Evolutionary conservation across 2,113 vertebrate species (phyloP), one percentile per base, ranked within the genome.

Genomic region (Pangasianodon hypophthalmus): DNA sequence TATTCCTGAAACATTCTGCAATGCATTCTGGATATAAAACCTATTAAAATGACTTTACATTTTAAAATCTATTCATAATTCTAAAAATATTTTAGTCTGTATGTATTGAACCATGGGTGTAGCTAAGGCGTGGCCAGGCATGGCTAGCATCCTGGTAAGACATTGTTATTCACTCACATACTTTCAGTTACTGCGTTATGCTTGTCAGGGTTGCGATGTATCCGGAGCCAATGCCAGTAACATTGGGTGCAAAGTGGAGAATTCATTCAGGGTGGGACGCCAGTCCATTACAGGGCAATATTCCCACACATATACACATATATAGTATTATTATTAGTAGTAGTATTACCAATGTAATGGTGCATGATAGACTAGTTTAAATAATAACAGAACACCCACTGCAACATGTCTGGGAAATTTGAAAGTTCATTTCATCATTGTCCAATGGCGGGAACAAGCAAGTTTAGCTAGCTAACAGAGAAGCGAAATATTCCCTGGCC

Each of bases 61-160:
- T 50, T 50, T 2, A 48, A 79, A 87, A 58, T 71, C 44, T 73
- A 11, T 88, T 71, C 50, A 58, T 67, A 56, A 86, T 83, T 79
- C 41, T 54, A 29, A 79, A 24, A 79, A 13, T 73, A 48, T 79
- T 26, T 79, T 32, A 52, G 79, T 81, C 41, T 2, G 24, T 50
- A 46, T n/a, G 1, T 50, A 52, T 16, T 52, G 77, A n/a, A 18
- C 46, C 2, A 4, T 41, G 37, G 18, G 71, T n/a, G 48, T n/a
- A 14, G 48, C 13, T n/a, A 2, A n/a, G 77, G 14, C 26, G 26
- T 11, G 19, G 44, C 9, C 41, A 48, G 37, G 16, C 41, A 46
- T 11, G 44, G 41, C 0, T 44, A 77, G 37, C 3, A 64, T 9
- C 29, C 62, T 13, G 26, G 26, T 11, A n/a, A 10, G 26, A n/a